Base-by-base conservation (phyloP, 1,140 invertebrate genomes). In the Hypsibius dujardini region DNA sequence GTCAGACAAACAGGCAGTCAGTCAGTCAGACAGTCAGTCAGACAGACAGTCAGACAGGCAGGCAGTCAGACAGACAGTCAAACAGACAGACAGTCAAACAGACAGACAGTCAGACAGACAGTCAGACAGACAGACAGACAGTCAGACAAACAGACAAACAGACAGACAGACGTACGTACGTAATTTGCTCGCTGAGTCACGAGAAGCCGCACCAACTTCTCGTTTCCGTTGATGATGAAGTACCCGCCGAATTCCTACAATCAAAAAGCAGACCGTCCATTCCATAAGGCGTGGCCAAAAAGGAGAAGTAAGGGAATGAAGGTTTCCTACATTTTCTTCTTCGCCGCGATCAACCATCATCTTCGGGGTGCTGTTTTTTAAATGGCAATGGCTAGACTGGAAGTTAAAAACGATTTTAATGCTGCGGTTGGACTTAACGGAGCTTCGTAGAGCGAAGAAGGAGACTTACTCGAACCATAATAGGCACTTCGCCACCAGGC, bases 241-340 rank as follows among this genome's bases (percentile, higher is more conserved):
- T 95, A 97, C 46, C 95, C 95, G 62, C 95, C 94, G 87, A 90
- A 93, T 80, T 97, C 93, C 75, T 90, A 73, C 14, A 62, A 56
- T 15, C 59, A 28, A 72, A 70, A 67, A 28, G 28, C 28, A 28
- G 28, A 28, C 28, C 28, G 28, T 28, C 28, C 28, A 28, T 28
- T 28, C 28, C 28, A 28, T 28, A 28, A 28, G 28, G 28, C 28
- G 28, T 28, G 28, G 28, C 28, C 28, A 28, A 28, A 28, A 28
- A 28, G 28, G 28, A 28, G 28, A 28, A 28, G 28, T 28, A 28
- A 28, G 28, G 28, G 28, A 28, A 28, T 28, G 28, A 28, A 28
- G 67, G 62, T 69, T 46, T 67, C 74, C 73, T 75, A 80, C 80
- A 77, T 82, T 86, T 75, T 87, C 87, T 78, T 95, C 92, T 80